Evolutionary conservation across 2,797 vertebrate species (phyloP).

Genomic region (Pampus argenteus): DNA sequence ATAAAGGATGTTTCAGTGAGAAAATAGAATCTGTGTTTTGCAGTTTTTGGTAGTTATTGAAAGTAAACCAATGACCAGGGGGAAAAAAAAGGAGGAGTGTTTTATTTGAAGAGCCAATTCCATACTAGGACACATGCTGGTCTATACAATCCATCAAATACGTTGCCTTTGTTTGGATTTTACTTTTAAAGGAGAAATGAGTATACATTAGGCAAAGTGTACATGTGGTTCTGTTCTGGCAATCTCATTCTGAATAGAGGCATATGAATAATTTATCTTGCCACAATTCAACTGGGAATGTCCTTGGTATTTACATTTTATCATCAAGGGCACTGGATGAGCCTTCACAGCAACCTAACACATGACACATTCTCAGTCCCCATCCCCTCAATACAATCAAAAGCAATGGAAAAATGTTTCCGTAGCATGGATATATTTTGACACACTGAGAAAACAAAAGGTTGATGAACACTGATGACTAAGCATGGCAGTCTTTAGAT

Average conservation of each 20-base stretch:
- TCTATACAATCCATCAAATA: constrained; percentile 69
- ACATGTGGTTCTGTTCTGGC: constrained; percentile 76
- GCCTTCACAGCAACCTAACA: constrained; percentile 72
- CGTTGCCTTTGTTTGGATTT: constrained; percentile 75
- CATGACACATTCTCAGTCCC: constrained; percentile 72
- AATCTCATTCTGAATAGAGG: constrained; percentile 81
- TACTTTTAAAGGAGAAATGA: constrained; percentile 75
- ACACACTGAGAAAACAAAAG: constrained; percentile 52
- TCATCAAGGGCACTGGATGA: constrained; percentile 84
- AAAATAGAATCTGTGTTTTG: constrained; percentile 55
- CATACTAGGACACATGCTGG: constrained; percentile 53
- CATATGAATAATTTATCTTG: constrained; percentile 87
- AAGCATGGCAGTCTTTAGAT: constrained; percentile 43
- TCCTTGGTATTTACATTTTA: constrained; percentile 89
- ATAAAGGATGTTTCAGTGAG: constrained; percentile 55
- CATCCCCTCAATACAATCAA: constrained; percentile 44
- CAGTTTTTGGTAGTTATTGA: constrained; percentile 44
- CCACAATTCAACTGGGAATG: constrained; percentile 81
- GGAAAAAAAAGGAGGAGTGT: constrained; percentile 12
- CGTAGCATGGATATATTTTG: constrained; percentile 36
- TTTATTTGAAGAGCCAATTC: constrained; percentile 62
- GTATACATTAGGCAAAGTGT: constrained; percentile 73
- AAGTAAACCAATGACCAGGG: constrained; percentile 46
- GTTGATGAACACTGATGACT: constrained; percentile 74
- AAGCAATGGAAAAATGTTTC: constrained; percentile 47